Evolutionary conservation across 2,888 invertebrate genomes (phyloP).

Genomic region (Raillietiella orientalis): DNA sequence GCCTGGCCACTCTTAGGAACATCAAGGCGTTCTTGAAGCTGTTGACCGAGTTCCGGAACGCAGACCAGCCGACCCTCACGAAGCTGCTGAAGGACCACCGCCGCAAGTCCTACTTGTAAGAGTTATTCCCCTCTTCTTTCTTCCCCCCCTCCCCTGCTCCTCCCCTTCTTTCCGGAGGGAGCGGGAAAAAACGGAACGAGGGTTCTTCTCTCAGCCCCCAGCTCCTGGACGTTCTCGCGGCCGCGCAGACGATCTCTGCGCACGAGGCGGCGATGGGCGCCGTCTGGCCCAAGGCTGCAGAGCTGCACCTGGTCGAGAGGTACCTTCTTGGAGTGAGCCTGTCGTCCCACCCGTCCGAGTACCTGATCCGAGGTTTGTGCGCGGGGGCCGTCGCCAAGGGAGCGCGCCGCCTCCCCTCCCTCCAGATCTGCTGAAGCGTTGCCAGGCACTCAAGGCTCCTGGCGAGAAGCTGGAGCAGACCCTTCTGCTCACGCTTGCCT

Average conservation of each 20-base stretch:
- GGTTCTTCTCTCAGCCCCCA: slow-evolving; percentile 18
- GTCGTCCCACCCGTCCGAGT: slow-evolving; percentile 24
- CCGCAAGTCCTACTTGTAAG: too few relatives aligned
- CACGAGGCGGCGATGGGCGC: slow-evolving; percentile 31
- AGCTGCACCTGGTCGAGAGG: slow-evolving; percentile 25
- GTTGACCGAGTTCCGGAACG: too few relatives aligned
- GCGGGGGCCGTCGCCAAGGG: neutral
- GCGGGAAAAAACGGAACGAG: too few relatives aligned
- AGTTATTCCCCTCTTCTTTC: too few relatives aligned
- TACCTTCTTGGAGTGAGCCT: slow-evolving; percentile 38
- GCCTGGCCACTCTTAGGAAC: too few relatives aligned
- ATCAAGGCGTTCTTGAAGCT: too few relatives aligned
- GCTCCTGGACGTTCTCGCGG: slow-evolving; percentile 31
- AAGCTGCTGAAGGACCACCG: too few relatives aligned
- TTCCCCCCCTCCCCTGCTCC: too few relatives aligned
- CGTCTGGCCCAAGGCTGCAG: slow-evolving; percentile 20
- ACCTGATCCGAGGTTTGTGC: slow-evolving; percentile 15
- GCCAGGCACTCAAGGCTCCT: slow-evolving; percentile 14
- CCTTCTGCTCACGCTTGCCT: slow-evolving; percentile 25
- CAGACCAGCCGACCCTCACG: too few relatives aligned
- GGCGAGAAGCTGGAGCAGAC: slow-evolving; percentile 29
- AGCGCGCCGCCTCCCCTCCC: slow-evolving; percentile 4
- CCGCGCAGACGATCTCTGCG: slow-evolving; percentile 28
- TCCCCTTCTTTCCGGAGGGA: too few relatives aligned
- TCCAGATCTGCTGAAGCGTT: slow-evolving; percentile 16